Evolutionary conservation across 2,888 invertebrate species (phyloP).

Genomic region (Drosophila mayaguana): DNA sequence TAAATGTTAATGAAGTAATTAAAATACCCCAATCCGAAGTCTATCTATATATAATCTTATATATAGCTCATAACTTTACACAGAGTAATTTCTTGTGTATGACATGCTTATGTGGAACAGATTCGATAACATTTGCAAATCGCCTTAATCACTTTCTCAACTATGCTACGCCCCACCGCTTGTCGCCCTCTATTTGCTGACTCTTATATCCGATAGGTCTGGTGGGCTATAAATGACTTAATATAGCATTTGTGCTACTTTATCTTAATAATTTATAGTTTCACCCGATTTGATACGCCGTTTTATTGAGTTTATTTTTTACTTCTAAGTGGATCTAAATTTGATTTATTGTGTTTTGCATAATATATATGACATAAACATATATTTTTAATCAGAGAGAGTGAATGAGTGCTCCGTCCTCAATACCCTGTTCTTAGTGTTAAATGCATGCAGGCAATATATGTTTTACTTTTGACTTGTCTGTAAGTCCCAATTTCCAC

Average conservation of each 20-base stretch:
- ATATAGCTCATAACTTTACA: constrained; percentile 8
- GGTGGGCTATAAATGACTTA: background rate
- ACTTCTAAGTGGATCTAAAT: background rate
- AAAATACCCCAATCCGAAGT: constrained; percentile 19
- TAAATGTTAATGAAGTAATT: constrained; percentile 64
- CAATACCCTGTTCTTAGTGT: background rate
- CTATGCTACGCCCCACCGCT: background rate
- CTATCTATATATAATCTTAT: constrained; percentile 1
- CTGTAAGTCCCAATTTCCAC: background rate
- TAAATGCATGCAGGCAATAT: background rate
- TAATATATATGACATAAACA: background rate
- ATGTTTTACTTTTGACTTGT: background rate
- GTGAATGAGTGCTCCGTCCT: background rate
- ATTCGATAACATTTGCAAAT: constrained; percentile 19
- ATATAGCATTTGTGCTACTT: background rate
- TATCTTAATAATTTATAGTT: constrained; percentile 1
- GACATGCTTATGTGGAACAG: constrained; percentile 15
- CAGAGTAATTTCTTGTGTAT: constrained; percentile 10
- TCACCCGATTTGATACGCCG: background rate
- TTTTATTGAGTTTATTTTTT: background rate
- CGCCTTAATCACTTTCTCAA: constrained; percentile 10
- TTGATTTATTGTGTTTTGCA: background rate
- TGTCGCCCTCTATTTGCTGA: background rate
- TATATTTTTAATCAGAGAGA: background rate
- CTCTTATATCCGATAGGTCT: background rate